Evolutionary conservation across 2,113 vertebrate genomes (phyloP).

Genomic region (Natator depressus): DNA sequence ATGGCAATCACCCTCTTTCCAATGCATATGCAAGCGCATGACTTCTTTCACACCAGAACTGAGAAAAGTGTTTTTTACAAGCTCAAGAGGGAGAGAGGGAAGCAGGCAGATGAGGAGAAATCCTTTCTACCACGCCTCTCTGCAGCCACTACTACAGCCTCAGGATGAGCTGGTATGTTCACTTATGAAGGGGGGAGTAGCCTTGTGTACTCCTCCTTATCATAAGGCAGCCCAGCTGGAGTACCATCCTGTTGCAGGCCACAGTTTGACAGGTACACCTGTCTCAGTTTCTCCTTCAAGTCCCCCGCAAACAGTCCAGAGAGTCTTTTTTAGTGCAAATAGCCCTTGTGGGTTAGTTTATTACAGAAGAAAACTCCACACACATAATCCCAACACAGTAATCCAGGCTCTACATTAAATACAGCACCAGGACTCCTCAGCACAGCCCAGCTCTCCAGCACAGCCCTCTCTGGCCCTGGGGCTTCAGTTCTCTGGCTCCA

Average conservation of each 20-base stretch:
- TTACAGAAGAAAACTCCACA: background rate
- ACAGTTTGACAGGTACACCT: background rate
- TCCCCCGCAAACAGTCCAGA: too few relatives aligned
- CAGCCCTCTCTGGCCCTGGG: background rate
- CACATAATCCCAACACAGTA: background rate
- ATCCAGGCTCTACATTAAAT: background rate
- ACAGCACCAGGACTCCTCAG: background rate
- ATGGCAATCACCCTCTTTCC: background rate
- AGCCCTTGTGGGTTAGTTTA: background rate
- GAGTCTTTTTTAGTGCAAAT: background rate
- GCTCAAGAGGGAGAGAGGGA: background rate
- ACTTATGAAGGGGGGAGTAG: background rate
- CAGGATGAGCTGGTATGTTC: too few relatives aligned
- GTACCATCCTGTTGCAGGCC: background rate
- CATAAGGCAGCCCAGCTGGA: background rate
- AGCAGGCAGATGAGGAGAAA: background rate
- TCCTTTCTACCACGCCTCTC: fast-evolving
- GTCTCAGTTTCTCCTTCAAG: background rate
- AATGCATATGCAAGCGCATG: background rate
- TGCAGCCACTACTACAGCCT: background rate
- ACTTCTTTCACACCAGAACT: background rate
- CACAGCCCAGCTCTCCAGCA: background rate
- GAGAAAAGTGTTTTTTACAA: background rate
- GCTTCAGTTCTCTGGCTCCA: background rate
- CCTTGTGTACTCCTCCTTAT: background rate